These are phyloP conservation scores for Lophius americanus DNA, from an alignment of 2,797 vertebrate genomes.

Conservation along the genomic window DNA sequence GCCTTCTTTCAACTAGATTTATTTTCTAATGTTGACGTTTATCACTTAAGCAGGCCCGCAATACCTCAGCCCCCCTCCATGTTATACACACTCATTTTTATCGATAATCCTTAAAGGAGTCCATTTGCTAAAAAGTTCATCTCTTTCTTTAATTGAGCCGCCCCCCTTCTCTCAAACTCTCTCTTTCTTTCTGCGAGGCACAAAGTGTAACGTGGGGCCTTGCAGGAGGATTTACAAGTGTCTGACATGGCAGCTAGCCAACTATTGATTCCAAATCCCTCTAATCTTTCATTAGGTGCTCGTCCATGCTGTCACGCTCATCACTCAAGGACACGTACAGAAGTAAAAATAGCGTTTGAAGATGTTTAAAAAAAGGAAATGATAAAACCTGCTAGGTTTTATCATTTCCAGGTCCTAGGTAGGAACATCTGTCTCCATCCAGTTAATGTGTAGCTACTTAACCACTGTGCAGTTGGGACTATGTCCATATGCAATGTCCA, in stretches of 20 bases:
- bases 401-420: too few species aligned
- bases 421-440: constrained; percentile 29
- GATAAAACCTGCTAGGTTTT: constrained; percentile 23
- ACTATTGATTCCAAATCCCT: constrained; percentile 60
- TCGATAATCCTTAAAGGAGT: constrained; percentile 80
- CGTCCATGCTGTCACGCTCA: constrained; percentile 52
- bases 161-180: neutral
- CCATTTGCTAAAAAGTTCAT: constrained; percentile 74
- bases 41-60: constrained; percentile 81
- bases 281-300: constrained; percentile 68
- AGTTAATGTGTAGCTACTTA: constrained; percentile 20
- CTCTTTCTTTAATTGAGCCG: constrained; percentile 41
- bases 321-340: constrained; percentile 26
- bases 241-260: constrained; percentile 49
- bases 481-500: too few species aligned
- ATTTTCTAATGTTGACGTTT: constrained; percentile 87
- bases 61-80: constrained; percentile 72
- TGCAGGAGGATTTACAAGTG: constrained; percentile 50
- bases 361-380: constrained; percentile 37
- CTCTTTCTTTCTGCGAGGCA: constrained; percentile 1
- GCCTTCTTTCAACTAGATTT: constrained; percentile 80
- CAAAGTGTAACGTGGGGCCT: constrained; percentile 3
- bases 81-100: constrained; percentile 35
- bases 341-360: neutral
- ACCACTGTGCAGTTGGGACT: neutral